Conservation (phyloP, 1,140 invertebrate genomes). For the Diabrotica undecimpunctata region DNA sequence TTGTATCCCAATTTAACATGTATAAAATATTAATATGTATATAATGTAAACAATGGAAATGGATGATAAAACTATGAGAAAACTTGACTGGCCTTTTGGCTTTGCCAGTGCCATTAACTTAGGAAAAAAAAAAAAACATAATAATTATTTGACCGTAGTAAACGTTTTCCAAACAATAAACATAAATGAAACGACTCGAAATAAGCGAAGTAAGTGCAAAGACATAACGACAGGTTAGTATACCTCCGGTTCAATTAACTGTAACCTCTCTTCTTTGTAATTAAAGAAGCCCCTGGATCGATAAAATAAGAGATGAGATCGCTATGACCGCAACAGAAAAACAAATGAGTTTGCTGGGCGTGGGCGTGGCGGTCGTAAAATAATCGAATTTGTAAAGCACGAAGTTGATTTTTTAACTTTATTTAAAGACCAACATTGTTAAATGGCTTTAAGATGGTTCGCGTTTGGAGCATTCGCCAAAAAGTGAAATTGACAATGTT, state of each 20-base stretch:
- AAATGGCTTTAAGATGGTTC: too few species aligned
- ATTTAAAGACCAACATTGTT: slow-evolving; percentile 8
- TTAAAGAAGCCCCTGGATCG: slow-evolving; percentile 29
- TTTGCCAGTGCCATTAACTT: too few species aligned
- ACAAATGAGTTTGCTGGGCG: slow-evolving; percentile 27
- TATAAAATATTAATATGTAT: too few species aligned
- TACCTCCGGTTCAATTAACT: not conserved
- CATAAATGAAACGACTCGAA: not conserved
- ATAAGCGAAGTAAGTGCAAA: not conserved
- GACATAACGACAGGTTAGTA: not conserved
- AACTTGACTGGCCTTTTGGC: too few species aligned
- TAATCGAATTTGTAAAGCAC: slow-evolving; percentile 16
- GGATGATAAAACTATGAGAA: too few species aligned
- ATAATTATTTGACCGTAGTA: not conserved
- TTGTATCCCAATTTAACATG: too few species aligned
- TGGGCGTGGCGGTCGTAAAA: slow-evolving; percentile 27
- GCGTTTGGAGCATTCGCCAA: too few species aligned
- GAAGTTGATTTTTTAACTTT: slow-evolving; percentile 5
- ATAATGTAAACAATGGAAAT: too few species aligned
- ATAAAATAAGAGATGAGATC: slow-evolving; percentile 27
- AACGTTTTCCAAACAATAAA: not conserved
- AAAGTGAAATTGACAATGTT: too few species aligned
- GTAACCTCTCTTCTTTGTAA: slow-evolving; percentile 18
- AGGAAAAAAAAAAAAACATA: too few species aligned
- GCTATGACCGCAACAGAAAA: slow-evolving; percentile 20